phyloP scores from a whole-genome alignment of 2,888 invertebrate genomes.

The Perizoma affinitatum region DNA sequence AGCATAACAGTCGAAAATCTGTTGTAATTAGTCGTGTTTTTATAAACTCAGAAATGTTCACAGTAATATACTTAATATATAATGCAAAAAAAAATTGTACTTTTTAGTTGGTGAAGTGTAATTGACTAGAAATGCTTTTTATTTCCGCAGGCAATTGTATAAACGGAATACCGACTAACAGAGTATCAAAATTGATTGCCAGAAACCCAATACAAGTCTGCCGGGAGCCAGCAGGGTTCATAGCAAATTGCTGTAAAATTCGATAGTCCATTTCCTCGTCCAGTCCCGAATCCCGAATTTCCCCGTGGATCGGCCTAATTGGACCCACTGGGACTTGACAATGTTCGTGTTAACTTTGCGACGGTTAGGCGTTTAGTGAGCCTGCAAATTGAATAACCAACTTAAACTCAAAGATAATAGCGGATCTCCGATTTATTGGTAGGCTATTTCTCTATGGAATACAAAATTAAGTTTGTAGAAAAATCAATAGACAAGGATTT shows the following conservation, averaged over 20 bases:
- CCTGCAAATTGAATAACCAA: slow-evolving; percentile 4
- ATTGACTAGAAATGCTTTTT: too few species aligned
- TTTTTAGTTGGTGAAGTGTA: too few species aligned
- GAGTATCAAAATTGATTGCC: not conserved
- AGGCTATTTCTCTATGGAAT: slow-evolving; percentile 4
- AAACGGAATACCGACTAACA: too few species aligned
- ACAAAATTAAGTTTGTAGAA: too few species aligned
- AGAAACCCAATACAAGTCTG: not conserved
- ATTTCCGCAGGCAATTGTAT: too few species aligned
- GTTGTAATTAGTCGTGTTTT: too few species aligned
- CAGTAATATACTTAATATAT: too few species aligned
- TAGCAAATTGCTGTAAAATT: slow-evolving; percentile 27
- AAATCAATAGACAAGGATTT: too few species aligned
- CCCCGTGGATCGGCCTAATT: slow-evolving; percentile 18
- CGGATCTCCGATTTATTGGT: slow-evolving; percentile 5
- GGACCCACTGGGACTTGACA: slow-evolving; percentile 23
- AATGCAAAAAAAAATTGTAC: too few species aligned
- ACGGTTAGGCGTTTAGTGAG: slow-evolving; percentile 1
- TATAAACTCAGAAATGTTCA: too few species aligned
- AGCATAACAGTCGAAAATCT: too few species aligned
- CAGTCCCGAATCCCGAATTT: slow-evolving; percentile 15
- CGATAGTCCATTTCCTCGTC: slow-evolving; percentile 23
- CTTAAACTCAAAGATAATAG: slow-evolving; percentile 6
- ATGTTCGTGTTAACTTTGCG: slow-evolving; percentile 15
- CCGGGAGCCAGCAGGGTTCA: slow-evolving; percentile 8